A percentile compares a stretch with the other conserved stretches of the same genome.
Evolutionary conservation across 2,888 invertebrate species (phyloP).

Genomic region (Acrobasis consociella): DNA sequence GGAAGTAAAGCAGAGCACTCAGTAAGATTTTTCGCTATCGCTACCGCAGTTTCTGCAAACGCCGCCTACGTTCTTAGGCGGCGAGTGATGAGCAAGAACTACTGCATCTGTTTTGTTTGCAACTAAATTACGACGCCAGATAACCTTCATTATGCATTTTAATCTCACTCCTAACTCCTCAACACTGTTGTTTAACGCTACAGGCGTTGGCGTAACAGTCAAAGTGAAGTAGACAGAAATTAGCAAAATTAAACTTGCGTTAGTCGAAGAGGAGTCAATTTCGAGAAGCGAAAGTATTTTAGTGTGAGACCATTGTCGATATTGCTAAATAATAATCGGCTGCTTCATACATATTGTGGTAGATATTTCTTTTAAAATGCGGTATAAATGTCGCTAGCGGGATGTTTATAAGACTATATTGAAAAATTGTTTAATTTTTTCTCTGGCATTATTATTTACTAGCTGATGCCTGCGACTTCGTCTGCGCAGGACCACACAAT

Average conservation of each 20-base stretch:
- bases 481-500: no score
- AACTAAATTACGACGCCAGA: slow-evolving; percentile 18
- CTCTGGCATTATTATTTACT: not conserved
- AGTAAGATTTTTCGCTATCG: not conserved
- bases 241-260: not conserved
- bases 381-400: no score
- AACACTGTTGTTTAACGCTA: not conserved
- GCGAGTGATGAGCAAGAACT: slow-evolving; percentile 14
- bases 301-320: no score
- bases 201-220: not conserved
- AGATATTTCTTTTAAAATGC: no score
- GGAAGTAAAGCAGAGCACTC: not conserved
- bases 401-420: no score
- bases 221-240: not conserved
- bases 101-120: slow-evolving; percentile 22
- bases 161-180: not conserved
- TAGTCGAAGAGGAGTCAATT: not conserved
- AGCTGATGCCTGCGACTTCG: no score
- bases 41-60: not conserved
- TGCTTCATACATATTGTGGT: no score
- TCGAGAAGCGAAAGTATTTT: no score
- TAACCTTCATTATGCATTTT: slow-evolving; percentile 19
- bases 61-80: slow-evolving; percentile 2
- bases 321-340: no score
- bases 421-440: no score